These are phyloP conservation scores for Pelecanus crispus DNA, from an alignment of 2,113 vertebrate species.

Conservation along the genomic window DNA sequence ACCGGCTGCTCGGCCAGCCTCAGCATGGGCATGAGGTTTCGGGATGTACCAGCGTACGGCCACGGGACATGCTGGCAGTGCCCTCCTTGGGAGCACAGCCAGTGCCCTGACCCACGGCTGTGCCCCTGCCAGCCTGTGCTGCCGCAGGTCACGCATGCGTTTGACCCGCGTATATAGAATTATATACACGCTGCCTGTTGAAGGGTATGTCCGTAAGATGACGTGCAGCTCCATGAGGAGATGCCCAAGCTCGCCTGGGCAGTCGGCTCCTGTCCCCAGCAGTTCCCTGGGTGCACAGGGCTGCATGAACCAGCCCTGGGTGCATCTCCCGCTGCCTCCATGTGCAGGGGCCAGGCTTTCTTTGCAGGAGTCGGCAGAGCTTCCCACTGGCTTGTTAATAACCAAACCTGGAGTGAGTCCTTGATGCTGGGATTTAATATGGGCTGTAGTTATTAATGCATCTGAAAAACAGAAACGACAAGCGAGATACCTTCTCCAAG, in stretches of 20 bases:
- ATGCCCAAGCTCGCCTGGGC: neutral
- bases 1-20: fast-evolving
- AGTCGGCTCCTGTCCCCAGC: neutral
- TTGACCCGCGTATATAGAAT: neutral
- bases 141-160: fast-evolving
- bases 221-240: neutral
- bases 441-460: neutral
- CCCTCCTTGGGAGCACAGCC: neutral
- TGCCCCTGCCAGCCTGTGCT: neutral
- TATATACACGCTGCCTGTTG: fast-evolving
- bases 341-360: fast-evolving
- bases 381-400: neutral
- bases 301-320: neutral
- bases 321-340: fast-evolving
- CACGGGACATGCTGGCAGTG: neutral
- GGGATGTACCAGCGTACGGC: neutral
- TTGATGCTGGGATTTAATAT: neutral
- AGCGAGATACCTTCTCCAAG: neutral
- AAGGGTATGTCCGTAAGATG: neutral
- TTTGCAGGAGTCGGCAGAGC: neutral
- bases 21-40: fast-evolving
- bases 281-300: neutral
- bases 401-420: neutral
- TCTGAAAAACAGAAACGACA: neutral
- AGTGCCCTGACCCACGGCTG: fast-evolving